phyloP scores from a whole-genome alignment of 2,113 vertebrate species.

The Mormoops blainvillei region DNA sequence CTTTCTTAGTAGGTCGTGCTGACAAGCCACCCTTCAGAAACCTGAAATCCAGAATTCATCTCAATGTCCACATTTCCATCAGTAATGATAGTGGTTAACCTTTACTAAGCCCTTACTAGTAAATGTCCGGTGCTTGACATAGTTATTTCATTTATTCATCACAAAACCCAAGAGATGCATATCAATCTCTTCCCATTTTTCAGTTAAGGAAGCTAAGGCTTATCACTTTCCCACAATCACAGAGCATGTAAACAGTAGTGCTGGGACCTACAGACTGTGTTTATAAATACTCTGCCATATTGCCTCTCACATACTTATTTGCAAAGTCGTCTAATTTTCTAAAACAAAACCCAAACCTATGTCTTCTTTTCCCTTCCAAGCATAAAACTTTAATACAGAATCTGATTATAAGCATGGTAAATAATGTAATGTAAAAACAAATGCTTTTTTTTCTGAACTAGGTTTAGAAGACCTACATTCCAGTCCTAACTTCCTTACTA shows the following conservation, averaged over 20 bases:
- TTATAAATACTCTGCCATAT: slow-evolving; percentile 5
- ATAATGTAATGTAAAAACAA: neutral
- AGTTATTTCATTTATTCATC: neutral
- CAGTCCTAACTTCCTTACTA: neutral
- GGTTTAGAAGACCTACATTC: slow-evolving; percentile 43
- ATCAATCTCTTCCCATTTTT: neutral
- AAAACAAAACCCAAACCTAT: neutral
- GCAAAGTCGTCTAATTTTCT: slow-evolving; percentile 40
- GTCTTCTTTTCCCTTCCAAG: neutral
- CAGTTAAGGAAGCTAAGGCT: neutral
- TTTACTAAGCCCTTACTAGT: neutral
- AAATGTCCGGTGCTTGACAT: neutral
- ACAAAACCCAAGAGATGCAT: neutral
- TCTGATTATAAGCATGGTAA: neutral
- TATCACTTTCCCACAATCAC: neutral
- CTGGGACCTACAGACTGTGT: neutral
- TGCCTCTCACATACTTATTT: slow-evolving; percentile 32
- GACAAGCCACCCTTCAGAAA: neutral
- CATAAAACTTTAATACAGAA: neutral
- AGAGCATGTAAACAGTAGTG: neutral
- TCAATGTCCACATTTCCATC: neutral
- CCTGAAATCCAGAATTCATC: neutral
- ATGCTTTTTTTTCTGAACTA: neutral
- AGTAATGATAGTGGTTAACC: neutral
- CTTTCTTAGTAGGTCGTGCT: neutral